Conservation (phyloP, 2,113 vertebrate genomes). For the Entelurus aequoreus region DNA sequence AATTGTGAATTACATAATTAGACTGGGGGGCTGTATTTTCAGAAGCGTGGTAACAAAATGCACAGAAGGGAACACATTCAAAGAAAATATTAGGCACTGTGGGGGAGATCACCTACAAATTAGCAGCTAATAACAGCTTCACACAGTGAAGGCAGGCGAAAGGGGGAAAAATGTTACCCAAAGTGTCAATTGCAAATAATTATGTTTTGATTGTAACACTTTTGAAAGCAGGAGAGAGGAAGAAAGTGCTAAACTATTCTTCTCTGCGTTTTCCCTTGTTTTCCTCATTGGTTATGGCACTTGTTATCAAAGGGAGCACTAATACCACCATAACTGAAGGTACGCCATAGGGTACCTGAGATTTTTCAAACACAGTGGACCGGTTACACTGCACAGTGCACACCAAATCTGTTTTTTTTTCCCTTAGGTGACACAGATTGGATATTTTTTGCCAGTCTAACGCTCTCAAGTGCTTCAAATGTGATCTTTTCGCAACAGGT, state of each 20-base stretch:
- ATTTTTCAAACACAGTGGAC: too few relatives aligned
- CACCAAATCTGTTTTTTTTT: too few relatives aligned
- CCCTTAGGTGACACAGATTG: too few relatives aligned
- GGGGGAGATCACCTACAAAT: slow-evolving; percentile 95
- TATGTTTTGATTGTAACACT: slow-evolving; percentile 70
- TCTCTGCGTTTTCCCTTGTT: slow-evolving; percentile 21
- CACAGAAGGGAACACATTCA: slow-evolving; percentile 97
- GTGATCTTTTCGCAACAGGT: too few relatives aligned
- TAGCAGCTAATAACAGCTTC: slow-evolving; percentile 90
- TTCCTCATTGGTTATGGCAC: neutral
- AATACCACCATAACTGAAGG: too few relatives aligned
- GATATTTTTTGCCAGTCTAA: too few relatives aligned
- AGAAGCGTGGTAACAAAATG: slow-evolving; percentile 96
- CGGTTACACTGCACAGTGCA: too few relatives aligned
- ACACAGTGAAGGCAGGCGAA: slow-evolving; percentile 82
- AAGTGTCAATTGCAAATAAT: slow-evolving; percentile 76
- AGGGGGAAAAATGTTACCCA: slow-evolving; percentile 62
- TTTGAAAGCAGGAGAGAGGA: slow-evolving; percentile 46
- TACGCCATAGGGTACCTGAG: too few relatives aligned
- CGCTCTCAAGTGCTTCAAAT: too few relatives aligned
- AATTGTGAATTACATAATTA: slow-evolving; percentile 98
- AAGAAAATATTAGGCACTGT: slow-evolving; percentile 96
- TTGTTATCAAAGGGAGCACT: too few relatives aligned
- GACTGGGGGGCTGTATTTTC: slow-evolving; percentile 84
- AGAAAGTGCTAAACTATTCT: slow-evolving; percentile 19